These are phyloP conservation scores for Augochlora pura DNA, from an alignment of 1,140 invertebrate genomes.

Conservation along the genomic window DNA sequence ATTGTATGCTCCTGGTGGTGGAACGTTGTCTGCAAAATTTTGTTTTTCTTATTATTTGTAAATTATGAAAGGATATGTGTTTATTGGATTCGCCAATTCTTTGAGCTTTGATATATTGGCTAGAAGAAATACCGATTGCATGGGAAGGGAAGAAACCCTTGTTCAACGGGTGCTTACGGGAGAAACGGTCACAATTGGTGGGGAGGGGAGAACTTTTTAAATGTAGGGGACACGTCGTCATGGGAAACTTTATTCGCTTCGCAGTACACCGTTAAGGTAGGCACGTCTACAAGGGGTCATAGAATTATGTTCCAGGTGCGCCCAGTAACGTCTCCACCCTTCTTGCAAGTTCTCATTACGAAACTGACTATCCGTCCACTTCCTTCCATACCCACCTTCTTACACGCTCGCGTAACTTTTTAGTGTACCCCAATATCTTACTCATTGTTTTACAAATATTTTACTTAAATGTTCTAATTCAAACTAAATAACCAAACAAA, in stretches of 20 bases:
- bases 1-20: slow-evolving; percentile 77
- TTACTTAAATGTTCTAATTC: neutral
- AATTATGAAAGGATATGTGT: no score
- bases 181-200: neutral
- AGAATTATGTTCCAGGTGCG: slow-evolving; percentile 67
- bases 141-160: neutral
- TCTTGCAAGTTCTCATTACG: slow-evolving; percentile 6
- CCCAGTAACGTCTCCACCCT: slow-evolving; percentile 44
- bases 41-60: no score
- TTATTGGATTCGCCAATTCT: neutral
- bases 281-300: slow-evolving; percentile 62
- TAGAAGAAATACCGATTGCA: neutral
- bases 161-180: neutral
- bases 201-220: neutral
- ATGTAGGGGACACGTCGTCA: neutral
- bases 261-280: neutral
- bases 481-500: no score
- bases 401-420: slow-evolving; percentile 3
- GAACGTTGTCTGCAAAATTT: slow-evolving; percentile 70
- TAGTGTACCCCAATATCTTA: slow-evolving; percentile 11
- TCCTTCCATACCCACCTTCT: neutral
- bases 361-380: slow-evolving; percentile 9
- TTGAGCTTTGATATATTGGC: neutral
- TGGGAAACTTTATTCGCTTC: neutral
- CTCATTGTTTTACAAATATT: neutral